Percentiles rank a stretch among this genome's conserved stretches.
These are phyloP conservation scores for Drosophila nigritarsus DNA, from an alignment of 2,888 invertebrate species.

Conservation along the genomic window DNA sequence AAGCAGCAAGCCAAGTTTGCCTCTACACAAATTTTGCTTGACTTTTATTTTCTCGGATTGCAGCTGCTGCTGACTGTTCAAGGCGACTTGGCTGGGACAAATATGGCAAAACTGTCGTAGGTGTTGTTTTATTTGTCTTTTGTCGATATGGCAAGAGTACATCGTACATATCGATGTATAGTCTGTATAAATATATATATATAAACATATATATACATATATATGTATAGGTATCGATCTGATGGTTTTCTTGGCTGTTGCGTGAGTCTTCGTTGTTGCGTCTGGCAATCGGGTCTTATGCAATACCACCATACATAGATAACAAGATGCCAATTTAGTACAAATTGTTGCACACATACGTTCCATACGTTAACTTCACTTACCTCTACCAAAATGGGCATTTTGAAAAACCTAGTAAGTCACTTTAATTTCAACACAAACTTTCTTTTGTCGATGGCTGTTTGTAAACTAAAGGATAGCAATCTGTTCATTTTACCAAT, in stretches of 20 bases:
- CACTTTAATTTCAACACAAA: background rate
- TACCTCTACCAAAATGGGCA: background rate
- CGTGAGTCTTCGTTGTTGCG: constrained; percentile 32
- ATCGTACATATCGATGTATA: constrained; percentile 11
- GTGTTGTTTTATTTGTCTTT: constrained; percentile 47
- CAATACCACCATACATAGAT: constrained; percentile 23
- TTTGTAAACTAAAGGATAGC: background rate
- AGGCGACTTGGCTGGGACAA: constrained; percentile 63
- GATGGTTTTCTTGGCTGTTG: constrained; percentile 19
- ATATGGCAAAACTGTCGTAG: constrained; percentile 72
- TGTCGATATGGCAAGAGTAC: constrained; percentile 12
- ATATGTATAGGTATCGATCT: constrained; percentile 15
- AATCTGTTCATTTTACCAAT: background rate
- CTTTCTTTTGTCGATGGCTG: background rate
- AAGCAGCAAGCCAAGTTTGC: constrained; percentile 21
- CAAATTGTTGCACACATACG: background rate
- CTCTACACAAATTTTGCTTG: constrained; percentile 28
- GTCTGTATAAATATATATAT: constrained; percentile 7
- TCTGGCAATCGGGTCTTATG: constrained; percentile 28
- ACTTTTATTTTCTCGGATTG: constrained; percentile 37
- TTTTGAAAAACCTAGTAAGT: background rate
- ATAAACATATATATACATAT: background rate
- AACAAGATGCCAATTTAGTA: constrained; percentile 8
- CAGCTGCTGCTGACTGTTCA: constrained; percentile 49
- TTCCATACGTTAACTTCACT: background rate